Evolutionary conservation across 1,140 invertebrate species (phyloP), one percentile per base, ranked within the genome.

Genomic region (Adelges cooleyi): DNA sequence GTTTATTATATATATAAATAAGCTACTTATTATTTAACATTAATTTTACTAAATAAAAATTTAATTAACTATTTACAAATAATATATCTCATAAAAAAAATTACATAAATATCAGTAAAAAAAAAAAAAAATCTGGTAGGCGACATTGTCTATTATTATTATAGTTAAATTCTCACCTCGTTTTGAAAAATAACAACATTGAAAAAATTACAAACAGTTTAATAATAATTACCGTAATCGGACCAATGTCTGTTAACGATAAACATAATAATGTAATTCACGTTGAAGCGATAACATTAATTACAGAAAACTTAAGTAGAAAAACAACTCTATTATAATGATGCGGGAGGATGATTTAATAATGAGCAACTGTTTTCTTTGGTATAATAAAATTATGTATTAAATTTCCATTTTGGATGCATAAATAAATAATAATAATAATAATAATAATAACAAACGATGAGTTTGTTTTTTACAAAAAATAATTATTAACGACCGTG

Each of bases 291-390:
- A 56, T 40, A n/a, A 46, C 25, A 46, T 56, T 25, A 56, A 20
- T 59, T 59, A 27, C 15, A n/a, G 20, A 20, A 48, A 17, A 44
- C 8, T 46, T 33, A 59, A 46, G 23, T 59, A 29, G 27, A 46
- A 11, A 59, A 11, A 46, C 11, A 59, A 44, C 13, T 25, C 20
- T 42, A 56, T 25, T 42, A 59, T 18, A 44, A 46, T 59, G 38
- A 40, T 44, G 36, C 54, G 29, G 27, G 17, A 29, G 54, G 23
- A 59, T 18, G 46, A 46, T 46, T n/a, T n/a, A n/a, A n/a, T n/a
- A n/a, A 46, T 59, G 54, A 59, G 54, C 54, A 59, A 59, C 54
- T 59, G 29, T 27, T 46, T 59, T 59, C 54, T 59, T 59, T 59
- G 54, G 54, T 59, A 59, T 59, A 56, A 53, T 53, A 42, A 33